Conservation (phyloP, 1,140 invertebrate species). For the Argopecten irradians region DNA sequence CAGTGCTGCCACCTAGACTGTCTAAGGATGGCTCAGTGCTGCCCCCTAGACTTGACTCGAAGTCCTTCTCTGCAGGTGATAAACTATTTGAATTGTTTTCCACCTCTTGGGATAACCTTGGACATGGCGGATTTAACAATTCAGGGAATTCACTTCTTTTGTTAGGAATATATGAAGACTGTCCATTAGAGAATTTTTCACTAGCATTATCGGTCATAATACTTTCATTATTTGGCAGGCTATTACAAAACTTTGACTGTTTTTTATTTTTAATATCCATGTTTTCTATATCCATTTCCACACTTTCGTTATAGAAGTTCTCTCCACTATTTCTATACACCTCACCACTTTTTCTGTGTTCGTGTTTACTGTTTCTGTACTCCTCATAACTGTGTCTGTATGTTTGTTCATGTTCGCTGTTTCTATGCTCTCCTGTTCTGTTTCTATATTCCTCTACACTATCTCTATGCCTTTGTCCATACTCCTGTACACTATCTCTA, state of each 20-base stretch:
- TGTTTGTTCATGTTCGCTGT: too few relatives aligned
- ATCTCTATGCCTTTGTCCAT: not conserved
- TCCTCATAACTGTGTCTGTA: too few relatives aligned
- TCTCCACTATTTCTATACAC: too few relatives aligned
- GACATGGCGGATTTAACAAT: not conserved
- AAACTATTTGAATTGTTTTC: not conserved
- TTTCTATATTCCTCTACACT: too few relatives aligned
- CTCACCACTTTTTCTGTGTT: too few relatives aligned
- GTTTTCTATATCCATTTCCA: not conserved
- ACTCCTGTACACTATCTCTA: too few relatives aligned
- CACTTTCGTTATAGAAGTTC: not conserved
- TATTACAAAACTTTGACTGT: not conserved
- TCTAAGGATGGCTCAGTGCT: not conserved
- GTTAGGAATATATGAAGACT: not conserved
- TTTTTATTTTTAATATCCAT: not conserved
- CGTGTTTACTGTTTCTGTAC: too few relatives aligned
- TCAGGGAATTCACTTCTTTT: not conserved
- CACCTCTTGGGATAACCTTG: not conserved
- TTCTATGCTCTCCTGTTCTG: too few relatives aligned
- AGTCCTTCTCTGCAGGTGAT: not conserved
- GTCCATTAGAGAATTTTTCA: not conserved
- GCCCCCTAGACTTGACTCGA: not conserved
- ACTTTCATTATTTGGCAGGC: not conserved
- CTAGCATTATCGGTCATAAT: not conserved
- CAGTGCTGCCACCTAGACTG: constrained; percentile 13